These are phyloP conservation scores for Leptodactylus fuscus DNA, from an alignment of 2,113 vertebrate species.

Conservation along the genomic window DNA sequence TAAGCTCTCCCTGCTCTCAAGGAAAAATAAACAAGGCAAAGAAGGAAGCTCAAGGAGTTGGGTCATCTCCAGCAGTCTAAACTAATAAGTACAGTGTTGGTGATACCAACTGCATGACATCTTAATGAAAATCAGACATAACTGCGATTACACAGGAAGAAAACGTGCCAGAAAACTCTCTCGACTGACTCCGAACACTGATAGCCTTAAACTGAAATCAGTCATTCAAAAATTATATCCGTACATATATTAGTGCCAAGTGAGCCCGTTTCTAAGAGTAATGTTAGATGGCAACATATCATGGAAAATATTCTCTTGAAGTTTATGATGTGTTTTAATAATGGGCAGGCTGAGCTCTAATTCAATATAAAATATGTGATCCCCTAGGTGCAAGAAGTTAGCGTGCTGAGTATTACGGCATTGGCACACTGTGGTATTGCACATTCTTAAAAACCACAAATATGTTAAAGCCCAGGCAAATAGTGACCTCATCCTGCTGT, in stretches of 20 bases:
- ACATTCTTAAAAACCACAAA: conserved; percentile 46
- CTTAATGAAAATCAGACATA: conserved; percentile 38
- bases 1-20: neutral
- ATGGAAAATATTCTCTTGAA: conserved; percentile 40
- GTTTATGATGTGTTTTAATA: neutral
- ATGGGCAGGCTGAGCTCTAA: neutral
- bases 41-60: conserved; percentile 27
- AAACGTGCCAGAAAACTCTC: conserved; percentile 16
- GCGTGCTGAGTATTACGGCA: conserved; percentile 34
- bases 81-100: neutral
- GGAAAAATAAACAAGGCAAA: conserved; percentile 52
- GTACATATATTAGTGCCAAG: conserved; percentile 21
- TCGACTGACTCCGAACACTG: conserved; percentile 11
- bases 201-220: conserved; percentile 53
- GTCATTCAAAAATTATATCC: conserved; percentile 47
- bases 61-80: conserved; percentile 8
- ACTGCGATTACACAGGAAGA: neutral
- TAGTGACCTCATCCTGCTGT: conserved; percentile 62
- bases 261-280: conserved; percentile 46
- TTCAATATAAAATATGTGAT: conserved; percentile 43
- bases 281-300: conserved; percentile 5
- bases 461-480: conserved; percentile 21
- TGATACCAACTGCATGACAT: conserved; percentile 36
- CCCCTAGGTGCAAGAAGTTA: conserved; percentile 26
- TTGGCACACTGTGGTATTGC: conserved; percentile 43